phyloP scores from a whole-genome alignment of 2,888 invertebrate species.

The Aelia acuminata region DNA sequence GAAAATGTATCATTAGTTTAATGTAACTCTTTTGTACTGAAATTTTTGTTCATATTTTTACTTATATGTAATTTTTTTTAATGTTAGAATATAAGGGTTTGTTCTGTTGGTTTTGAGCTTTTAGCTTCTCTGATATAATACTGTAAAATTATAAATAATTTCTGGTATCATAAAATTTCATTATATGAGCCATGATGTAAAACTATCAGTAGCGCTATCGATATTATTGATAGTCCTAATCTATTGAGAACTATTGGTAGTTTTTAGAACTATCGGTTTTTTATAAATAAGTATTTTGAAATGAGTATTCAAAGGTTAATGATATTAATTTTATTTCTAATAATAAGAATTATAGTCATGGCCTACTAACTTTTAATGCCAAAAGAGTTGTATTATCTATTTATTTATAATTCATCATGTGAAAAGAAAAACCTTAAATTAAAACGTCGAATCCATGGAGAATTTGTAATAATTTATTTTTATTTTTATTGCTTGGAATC shows the following conservation, averaged over 20 bases:
- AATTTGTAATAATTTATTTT: too few species aligned
- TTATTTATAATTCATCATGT: neutral
- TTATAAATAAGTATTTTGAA: too few species aligned
- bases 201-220: too few species aligned
- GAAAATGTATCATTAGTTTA: conserved; percentile 11
- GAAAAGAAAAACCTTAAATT: neutral
- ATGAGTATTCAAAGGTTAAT: neutral
- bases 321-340: neutral
- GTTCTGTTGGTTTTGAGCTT: neutral
- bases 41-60: conserved; percentile 9
- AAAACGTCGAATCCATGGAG: too few species aligned
- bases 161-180: neutral
- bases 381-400: neutral
- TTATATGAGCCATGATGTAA: neutral
- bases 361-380: neutral
- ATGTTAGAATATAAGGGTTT: neutral
- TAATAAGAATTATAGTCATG: neutral
- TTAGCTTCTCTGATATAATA: neutral
- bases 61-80: neutral
- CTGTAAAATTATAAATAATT: neutral
- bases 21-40: neutral
- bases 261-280: neutral
- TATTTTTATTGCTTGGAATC: too few species aligned
- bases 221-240: too few species aligned
- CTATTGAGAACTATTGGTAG: too few species aligned